Evolutionary conservation across 1,140 invertebrate species (phyloP).

Genomic region (Trypoxylus dichotomus): DNA sequence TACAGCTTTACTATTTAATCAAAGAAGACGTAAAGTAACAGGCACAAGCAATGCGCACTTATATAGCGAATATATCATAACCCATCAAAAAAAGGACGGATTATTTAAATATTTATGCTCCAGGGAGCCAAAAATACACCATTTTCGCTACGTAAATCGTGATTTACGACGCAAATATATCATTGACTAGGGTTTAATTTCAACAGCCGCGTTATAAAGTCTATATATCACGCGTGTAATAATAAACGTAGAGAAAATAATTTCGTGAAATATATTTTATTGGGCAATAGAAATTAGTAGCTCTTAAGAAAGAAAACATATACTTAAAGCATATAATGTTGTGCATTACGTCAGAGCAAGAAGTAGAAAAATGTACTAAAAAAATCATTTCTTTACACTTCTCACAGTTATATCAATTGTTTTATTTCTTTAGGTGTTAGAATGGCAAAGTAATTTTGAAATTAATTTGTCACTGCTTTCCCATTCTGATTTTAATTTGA

Average conservation of each 20-base stretch:
- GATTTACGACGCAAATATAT: conserved; percentile 8
- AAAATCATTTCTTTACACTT: too few species aligned
- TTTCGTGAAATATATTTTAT: not conserved
- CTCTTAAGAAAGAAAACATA: not conserved
- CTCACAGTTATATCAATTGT: too few species aligned
- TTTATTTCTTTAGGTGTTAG: too few species aligned
- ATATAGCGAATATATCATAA: not conserved
- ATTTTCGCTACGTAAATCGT: not conserved
- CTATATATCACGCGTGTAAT: not conserved
- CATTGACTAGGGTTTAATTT: conserved; percentile 8
- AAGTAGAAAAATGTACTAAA: too few species aligned
- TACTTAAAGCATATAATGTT: too few species aligned
- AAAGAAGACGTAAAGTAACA: not conserved
- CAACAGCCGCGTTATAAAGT: not conserved
- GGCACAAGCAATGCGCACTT: not conserved
- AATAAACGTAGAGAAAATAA: not conserved
- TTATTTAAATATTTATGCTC: conserved; percentile 12
- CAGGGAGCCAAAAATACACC: not conserved
- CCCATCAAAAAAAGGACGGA: not conserved
- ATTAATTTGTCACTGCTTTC: too few species aligned
- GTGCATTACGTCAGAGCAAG: too few species aligned
- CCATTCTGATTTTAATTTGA: too few species aligned
- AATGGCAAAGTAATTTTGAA: too few species aligned
- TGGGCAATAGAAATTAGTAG: not conserved
- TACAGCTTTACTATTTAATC: not conserved